Evolutionary conservation across 2,113 vertebrate species (phyloP), one percentile per base, ranked within the genome.

Genomic region (Sprattus sprattus): DNA sequence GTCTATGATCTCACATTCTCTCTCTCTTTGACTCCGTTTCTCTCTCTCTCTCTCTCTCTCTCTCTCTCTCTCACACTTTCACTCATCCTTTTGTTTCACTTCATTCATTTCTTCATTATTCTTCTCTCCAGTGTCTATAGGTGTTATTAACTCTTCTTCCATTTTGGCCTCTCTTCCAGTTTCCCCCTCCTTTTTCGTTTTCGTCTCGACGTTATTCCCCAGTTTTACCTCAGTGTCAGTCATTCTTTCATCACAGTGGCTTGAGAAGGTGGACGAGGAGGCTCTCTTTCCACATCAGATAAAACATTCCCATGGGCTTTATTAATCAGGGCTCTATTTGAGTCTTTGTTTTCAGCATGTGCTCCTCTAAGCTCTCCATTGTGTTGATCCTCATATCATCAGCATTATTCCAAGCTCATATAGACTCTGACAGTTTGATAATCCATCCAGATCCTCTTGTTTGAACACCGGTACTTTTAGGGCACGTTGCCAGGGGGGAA

Each of bases 381-480:
- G 71, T 32, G 28, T 47, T 39, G 57, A 83, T 88, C 64, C 83
- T 52, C 67, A 75, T 67, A 83, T 49, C 81, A 81, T 81, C 46
- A 44, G 80, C 80, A 28, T 75, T 87, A 49, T 46, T 83, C 28
- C 0, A 44, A 84, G 81, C 86, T 84, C 84, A 85, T 49, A 45
- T 82, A 82, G 84, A 85, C 39, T 44, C 8, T 45, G 47, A 85
- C 71, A 52, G 39, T 6, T 28, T 50, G 39, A 87, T 82, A 81
- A 87, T 85, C 67, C 82, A 18, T 82, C 20, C 16, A 16, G 81
- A 82, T 81, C 22, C 71, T 83, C 22, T 52, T 87, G 81, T 85
- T 86, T 81, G 84, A 47, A 81, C 85, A 81, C 82, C 83, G 86
- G 83, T 81, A 85, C 84, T 88, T 86, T 86, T 85, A 39, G 75